Evolutionary conservation across 2,797 vertebrate genomes (phyloP).

Genomic region (Mus caroli): DNA sequence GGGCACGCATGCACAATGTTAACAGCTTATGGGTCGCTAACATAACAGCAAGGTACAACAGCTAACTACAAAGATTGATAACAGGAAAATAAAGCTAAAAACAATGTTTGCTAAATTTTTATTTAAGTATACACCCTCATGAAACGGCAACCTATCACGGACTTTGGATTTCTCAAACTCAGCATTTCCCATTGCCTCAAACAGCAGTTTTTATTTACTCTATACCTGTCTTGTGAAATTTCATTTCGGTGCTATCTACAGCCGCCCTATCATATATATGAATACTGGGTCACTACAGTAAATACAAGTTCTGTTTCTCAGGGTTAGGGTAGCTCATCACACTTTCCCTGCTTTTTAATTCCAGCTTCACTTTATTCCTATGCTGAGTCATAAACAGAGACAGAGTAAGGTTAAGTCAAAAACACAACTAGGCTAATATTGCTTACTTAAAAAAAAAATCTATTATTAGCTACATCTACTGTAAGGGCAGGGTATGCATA

Average conservation of each 20-base stretch:
- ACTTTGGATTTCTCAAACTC: conserved; percentile 85
- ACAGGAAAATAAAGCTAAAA: background rate
- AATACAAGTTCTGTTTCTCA: background rate
- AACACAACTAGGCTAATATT: background rate
- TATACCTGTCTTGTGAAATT: background rate
- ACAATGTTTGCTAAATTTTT: background rate
- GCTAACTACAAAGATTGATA: background rate
- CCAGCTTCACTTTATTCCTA: background rate
- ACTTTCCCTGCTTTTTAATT: background rate
- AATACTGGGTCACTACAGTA: background rate
- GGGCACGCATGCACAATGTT: background rate
- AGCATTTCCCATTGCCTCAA: conserved; percentile 62
- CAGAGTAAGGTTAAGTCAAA: background rate
- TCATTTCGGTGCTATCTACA: background rate
- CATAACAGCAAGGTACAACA: background rate
- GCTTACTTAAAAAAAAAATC: background rate
- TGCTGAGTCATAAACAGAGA: background rate
- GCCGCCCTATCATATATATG: background rate
- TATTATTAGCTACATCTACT: background rate
- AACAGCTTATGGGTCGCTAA: background rate
- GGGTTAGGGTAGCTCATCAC: background rate
- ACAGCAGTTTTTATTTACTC: too few relatives aligned
- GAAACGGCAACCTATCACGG: conserved; percentile 26
- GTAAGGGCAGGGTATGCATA: background rate
- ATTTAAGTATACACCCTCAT: background rate